A percentile compares a stretch with the other conserved stretches of the same genome.
Conservation (phyloP, 2,888 invertebrate species). For the Hoplodrina blanda region DNA sequence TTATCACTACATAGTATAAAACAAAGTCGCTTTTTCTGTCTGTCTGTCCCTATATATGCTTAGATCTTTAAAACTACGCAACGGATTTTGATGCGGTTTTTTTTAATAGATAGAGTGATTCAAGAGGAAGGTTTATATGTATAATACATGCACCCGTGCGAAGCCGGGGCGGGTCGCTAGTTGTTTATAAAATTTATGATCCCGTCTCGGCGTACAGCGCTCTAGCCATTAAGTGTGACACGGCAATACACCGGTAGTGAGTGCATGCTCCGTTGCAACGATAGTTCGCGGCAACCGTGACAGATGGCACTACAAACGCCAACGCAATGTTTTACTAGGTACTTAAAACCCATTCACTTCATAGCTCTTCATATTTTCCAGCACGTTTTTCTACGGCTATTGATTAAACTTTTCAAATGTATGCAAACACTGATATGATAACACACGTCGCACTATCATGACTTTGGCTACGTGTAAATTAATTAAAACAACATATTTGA, state of each 20-base stretch:
- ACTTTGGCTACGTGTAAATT: conserved; percentile 20
- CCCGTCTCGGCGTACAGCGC: not conserved
- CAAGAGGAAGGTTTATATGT: too few species aligned
- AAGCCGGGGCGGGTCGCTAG: too few species aligned
- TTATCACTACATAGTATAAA: too few species aligned
- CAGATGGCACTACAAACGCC: conserved; percentile 50
- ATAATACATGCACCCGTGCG: too few species aligned
- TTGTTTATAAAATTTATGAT: conserved; percentile 3
- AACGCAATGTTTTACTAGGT: not conserved
- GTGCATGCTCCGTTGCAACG: conserved; percentile 50
- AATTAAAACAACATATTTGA: conserved; percentile 40
- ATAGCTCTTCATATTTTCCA: conserved; percentile 12
- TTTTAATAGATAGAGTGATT: too few species aligned
- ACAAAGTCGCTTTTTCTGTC: too few species aligned
- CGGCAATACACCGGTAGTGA: not conserved
- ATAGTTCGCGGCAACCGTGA: conserved; percentile 24
- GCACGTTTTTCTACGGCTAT: conserved; percentile 8
- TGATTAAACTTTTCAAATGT: conserved; percentile 41
- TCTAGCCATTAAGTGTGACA: not conserved
- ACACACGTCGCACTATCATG: conserved; percentile 16
- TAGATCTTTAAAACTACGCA: too few species aligned
- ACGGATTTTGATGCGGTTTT: too few species aligned
- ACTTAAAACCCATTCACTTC: not conserved
- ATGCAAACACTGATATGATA: conserved; percentile 37
- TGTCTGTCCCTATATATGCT: too few species aligned